phyloP scores from a whole-genome alignment of 1,140 invertebrate genomes.

The Nasonia longicornis region DNA sequence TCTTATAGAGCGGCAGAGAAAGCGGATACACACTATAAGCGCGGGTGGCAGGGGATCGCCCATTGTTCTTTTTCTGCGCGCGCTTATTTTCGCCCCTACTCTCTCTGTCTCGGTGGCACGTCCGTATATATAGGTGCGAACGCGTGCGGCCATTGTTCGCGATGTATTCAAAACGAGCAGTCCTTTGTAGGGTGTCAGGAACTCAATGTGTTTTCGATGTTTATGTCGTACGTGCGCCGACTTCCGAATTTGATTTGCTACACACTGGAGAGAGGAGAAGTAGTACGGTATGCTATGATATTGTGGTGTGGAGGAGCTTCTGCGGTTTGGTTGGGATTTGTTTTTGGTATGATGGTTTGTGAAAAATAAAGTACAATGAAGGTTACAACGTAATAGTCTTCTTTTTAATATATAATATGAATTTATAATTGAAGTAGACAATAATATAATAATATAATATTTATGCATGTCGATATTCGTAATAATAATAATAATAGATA shows the following conservation, averaged over 20 bases:
- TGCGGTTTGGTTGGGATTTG: not conserved
- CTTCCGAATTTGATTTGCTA: constrained; percentile 51
- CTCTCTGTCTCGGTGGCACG: constrained; percentile 46
- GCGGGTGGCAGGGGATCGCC: constrained; percentile 47
- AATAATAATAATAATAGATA: constrained; percentile 66
- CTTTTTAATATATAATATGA: constrained; percentile 69
- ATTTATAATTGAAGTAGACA: constrained; percentile 67
- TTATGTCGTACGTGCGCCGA: constrained; percentile 54
- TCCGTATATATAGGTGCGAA: constrained; percentile 46
- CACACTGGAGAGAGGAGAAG: too few relatives aligned
- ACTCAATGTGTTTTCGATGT: constrained; percentile 54
- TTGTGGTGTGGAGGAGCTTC: not conserved
- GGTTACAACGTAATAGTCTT: constrained; percentile 66
- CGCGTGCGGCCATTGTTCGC: constrained; percentile 53
- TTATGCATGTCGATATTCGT: constrained; percentile 46
- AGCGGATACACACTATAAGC: not conserved
- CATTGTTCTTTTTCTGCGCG: constrained; percentile 56
- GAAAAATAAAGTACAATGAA: constrained; percentile 49
- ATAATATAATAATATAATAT: constrained; percentile 64
- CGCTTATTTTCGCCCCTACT: constrained; percentile 53
- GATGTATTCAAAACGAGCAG: constrained; percentile 58
- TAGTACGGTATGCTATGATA: not conserved
- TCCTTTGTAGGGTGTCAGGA: constrained; percentile 55
- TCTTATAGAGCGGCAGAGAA: constrained; percentile 8
- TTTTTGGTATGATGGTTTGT: too few relatives aligned